Evolutionary conservation across 2,113 vertebrate genomes (phyloP).

Genomic region (Coreoperca whiteheadi): DNA sequence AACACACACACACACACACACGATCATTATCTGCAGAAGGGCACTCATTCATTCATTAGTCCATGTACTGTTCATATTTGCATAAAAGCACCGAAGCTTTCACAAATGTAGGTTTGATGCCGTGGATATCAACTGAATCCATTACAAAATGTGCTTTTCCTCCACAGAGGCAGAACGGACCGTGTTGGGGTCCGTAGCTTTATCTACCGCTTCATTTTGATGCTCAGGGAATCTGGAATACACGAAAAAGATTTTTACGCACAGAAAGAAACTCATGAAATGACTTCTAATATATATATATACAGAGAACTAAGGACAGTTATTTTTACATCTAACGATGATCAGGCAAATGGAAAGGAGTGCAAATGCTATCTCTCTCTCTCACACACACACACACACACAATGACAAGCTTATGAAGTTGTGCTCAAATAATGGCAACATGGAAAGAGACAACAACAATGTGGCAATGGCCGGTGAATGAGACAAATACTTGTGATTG

Average conservation of each 20-base stretch:
- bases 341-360: not conserved
- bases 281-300: not conserved
- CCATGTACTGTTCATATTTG: constrained; percentile 43
- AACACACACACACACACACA: not conserved
- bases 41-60: constrained; percentile 46
- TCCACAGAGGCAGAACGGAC: constrained; percentile 11
- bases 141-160: constrained; percentile 16
- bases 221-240: not conserved
- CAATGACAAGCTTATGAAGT: not conserved
- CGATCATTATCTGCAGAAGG: constrained; percentile 24
- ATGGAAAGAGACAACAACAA: not conserved
- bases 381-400: not conserved
- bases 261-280: not conserved
- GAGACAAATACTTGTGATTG: not conserved
- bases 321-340: not conserved
- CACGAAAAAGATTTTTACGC: not conserved
- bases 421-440: not conserved
- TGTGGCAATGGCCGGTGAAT: not conserved
- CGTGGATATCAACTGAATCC: constrained; percentile 22
- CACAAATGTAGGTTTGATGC: constrained; percentile 19
- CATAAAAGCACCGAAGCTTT: constrained; percentile 47
- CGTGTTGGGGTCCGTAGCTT: constrained; percentile 8
- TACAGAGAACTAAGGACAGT: too few species aligned
- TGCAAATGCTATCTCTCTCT: not conserved
- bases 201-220: constrained; percentile 19